Evolutionary conservation across 2,113 vertebrate genomes (phyloP).

Genomic region (Ramphastos sulfuratus): DNA sequence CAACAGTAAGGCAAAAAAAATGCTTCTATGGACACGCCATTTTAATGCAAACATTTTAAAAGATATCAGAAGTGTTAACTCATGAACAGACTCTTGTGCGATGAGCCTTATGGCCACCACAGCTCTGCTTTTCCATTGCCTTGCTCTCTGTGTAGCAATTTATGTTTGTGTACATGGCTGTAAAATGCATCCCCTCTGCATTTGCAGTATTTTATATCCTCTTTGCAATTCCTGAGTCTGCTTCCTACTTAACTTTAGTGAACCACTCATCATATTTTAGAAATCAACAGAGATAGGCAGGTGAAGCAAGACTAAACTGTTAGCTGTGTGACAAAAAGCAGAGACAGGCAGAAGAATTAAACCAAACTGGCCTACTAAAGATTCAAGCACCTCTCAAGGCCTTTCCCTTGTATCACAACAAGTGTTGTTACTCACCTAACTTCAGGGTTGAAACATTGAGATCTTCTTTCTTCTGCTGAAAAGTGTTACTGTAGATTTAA

Average conservation of each 20-base stretch:
- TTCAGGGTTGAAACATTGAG: background rate
- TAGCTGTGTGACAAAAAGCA: constrained; percentile 20
- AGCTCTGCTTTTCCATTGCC: constrained; percentile 56
- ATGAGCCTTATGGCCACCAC: constrained; percentile 29
- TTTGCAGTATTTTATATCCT: constrained; percentile 35
- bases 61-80: background rate
- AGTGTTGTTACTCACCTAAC: background rate
- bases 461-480: background rate
- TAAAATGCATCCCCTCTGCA: constrained; percentile 48
- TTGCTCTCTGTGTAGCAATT: constrained; percentile 42
- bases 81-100: background rate
- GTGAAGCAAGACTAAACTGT: constrained; percentile 7
- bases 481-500: background rate
- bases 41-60: background rate
- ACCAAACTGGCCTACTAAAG: background rate
- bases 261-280: background rate
- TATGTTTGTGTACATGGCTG: constrained; percentile 37
- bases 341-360: background rate
- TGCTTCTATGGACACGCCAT: background rate
- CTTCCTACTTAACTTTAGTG: constrained; percentile 25
- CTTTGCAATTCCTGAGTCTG: constrained; percentile 6
- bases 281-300: background rate
- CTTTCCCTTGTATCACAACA: background rate
- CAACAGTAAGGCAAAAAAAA: background rate
- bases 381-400: background rate